Conservation (phyloP, 1,140 invertebrate genomes). For the Aphelenchoides fujianensis region DNA sequence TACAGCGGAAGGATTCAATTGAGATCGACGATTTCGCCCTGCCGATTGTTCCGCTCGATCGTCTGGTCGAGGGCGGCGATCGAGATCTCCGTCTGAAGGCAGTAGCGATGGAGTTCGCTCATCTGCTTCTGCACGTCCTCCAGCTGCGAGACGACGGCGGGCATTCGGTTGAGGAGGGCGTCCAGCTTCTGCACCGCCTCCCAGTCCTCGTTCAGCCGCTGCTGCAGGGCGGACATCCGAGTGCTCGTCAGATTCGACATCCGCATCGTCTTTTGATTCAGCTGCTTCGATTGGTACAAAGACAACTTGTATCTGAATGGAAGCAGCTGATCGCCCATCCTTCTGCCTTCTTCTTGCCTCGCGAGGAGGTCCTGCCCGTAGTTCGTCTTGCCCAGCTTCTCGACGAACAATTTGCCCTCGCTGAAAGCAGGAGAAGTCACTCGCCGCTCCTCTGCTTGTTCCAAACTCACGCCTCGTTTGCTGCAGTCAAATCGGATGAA, state of each 20-base stretch:
- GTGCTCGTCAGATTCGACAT: slow-evolving; percentile 37
- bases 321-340: neutral
- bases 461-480: neutral
- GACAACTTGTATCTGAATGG: slow-evolving; percentile 31
- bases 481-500: neutral
- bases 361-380: neutral
- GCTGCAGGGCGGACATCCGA: slow-evolving; percentile 40
- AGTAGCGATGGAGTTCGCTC: slow-evolving; percentile 22
- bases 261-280: slow-evolving; percentile 31
- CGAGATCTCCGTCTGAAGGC: slow-evolving; percentile 28
- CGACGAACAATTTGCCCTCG: neutral
- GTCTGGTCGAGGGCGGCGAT: slow-evolving; percentile 21
- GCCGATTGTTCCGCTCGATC: neutral
- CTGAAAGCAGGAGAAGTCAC: no score
- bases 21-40: neutral
- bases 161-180: slow-evolving; percentile 10
- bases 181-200: slow-evolving; percentile 25
- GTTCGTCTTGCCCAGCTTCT: slow-evolving; percentile 1
- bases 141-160: slow-evolving; percentile 12
- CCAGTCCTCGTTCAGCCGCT: slow-evolving; percentile 30
- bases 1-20: neutral
- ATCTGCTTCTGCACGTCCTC: slow-evolving; percentile 28
- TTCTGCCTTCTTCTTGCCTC: neutral
- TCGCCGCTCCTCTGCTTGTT: no score
- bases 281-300: slow-evolving; percentile 36